Percentiles rank a stretch among this genome's conserved stretches.
phyloP scores from a whole-genome alignment of 2,113 vertebrate species.

The Ammodramus savannarum region DNA sequence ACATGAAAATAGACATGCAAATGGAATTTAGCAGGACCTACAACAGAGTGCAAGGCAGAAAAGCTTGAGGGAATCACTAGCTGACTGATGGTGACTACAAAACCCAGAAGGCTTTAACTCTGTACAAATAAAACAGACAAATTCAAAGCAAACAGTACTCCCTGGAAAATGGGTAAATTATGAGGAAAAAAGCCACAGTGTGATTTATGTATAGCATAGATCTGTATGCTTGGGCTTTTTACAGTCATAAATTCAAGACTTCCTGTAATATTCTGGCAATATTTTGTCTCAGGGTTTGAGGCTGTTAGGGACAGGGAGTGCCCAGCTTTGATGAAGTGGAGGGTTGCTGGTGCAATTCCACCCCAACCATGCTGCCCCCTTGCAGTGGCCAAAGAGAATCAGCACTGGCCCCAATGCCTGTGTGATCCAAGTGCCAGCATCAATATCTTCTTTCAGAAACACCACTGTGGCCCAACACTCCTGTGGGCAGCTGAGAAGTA shows the following conservation, averaged over 20 bases:
- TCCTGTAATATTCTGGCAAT: background rate
- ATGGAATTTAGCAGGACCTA: background rate
- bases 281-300: background rate
- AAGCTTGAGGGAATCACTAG: accelerated
- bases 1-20: background rate
- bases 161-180: background rate
- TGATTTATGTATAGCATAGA: background rate
- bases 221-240: background rate
- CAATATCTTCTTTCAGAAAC: background rate
- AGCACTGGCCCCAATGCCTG: accelerated
- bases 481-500: background rate
- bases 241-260: background rate
- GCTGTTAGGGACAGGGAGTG: background rate
- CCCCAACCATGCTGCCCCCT: accelerated
- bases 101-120: background rate
- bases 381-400: background rate
- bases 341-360: background rate
- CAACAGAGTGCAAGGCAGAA: background rate
- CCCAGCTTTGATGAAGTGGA: background rate
- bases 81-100: background rate
- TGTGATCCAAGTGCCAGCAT: background rate
- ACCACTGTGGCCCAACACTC: background rate
- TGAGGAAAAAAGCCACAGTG: accelerated
- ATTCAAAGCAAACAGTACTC: background rate
- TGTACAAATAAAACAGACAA: background rate